Percentiles rank a stretch among this genome's conserved stretches.
Evolutionary conservation across 2,797 vertebrate genomes (phyloP).

Genomic region (Lepus townsendii): DNA sequence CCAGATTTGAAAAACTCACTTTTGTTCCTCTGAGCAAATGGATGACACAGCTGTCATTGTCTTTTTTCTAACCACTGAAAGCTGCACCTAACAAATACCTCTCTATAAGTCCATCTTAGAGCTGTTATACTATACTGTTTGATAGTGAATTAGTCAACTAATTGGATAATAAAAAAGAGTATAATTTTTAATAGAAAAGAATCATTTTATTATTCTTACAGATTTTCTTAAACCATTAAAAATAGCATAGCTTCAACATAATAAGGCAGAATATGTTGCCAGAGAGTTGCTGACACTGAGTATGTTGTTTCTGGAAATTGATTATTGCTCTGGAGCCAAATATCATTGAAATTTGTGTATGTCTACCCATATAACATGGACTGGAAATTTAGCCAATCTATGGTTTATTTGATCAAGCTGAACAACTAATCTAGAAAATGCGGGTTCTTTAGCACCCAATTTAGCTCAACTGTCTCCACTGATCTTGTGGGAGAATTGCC

Average conservation of each 20-base stretch:
- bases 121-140: neutral
- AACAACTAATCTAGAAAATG: constrained; percentile 71
- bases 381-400: constrained; percentile 61
- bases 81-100: constrained; percentile 13
- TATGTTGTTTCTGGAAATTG: constrained; percentile 81
- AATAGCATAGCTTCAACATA: constrained; percentile 33
- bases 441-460: constrained; percentile 36
- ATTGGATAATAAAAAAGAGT: constrained; percentile 35
- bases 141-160: constrained; percentile 54
- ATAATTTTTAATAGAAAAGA: constrained; percentile 63
- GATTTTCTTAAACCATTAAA: constrained; percentile 71
- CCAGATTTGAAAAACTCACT: constrained; percentile 19
- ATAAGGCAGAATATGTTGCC: constrained; percentile 40
- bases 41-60: neutral
- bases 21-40: neutral
- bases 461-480: constrained; percentile 61
- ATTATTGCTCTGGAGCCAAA: constrained; percentile 76
- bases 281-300: constrained; percentile 37
- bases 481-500: constrained; percentile 64
- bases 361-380: constrained; percentile 26
- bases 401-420: constrained; percentile 71
- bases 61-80: neutral
- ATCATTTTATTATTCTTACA: constrained; percentile 51
- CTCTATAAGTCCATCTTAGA: neutral
- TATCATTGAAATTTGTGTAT: constrained; percentile 48